phyloP scores from a whole-genome alignment of 1,140 invertebrate species.

The Venturia canescens region DNA sequence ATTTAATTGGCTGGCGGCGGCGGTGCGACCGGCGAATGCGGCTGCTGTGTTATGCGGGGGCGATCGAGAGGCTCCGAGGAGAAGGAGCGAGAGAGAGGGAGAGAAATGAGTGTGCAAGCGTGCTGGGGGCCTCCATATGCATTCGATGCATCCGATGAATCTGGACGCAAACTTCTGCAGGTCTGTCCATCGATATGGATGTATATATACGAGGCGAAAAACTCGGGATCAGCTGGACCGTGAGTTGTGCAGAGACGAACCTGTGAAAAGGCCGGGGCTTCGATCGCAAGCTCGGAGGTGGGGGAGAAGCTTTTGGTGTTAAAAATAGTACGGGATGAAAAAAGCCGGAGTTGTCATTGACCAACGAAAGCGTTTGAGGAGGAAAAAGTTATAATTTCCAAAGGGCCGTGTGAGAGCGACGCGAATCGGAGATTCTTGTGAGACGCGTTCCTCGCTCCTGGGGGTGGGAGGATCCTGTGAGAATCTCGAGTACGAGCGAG shows the following conservation, averaged over 20 bases:
- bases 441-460: too few species aligned
- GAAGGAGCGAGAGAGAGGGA: slow-evolving; percentile 29
- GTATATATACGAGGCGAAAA: neutral
- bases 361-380: too few species aligned
- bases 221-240: neutral
- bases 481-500: too few species aligned
- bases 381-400: too few species aligned
- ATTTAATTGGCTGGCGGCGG: slow-evolving; percentile 74
- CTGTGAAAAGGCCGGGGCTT: neutral
- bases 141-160: slow-evolving; percentile 19
- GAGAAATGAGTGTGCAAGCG: neutral
- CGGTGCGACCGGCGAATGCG: slow-evolving; percentile 65
- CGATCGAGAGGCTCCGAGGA: slow-evolving; percentile 59
- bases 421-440: too few species aligned
- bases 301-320: neutral
- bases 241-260: neutral
- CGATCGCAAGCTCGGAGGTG: neutral
- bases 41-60: slow-evolving; percentile 72
- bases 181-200: neutral
- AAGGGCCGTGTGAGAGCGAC: too few species aligned
- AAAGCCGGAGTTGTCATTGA: too few species aligned
- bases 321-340: neutral
- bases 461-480: too few species aligned
- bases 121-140: slow-evolving; percentile 19
- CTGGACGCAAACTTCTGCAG: neutral